Evolutionary conservation across 2,888 invertebrate species (phyloP).

Genomic region (Diaperis boleti): DNA sequence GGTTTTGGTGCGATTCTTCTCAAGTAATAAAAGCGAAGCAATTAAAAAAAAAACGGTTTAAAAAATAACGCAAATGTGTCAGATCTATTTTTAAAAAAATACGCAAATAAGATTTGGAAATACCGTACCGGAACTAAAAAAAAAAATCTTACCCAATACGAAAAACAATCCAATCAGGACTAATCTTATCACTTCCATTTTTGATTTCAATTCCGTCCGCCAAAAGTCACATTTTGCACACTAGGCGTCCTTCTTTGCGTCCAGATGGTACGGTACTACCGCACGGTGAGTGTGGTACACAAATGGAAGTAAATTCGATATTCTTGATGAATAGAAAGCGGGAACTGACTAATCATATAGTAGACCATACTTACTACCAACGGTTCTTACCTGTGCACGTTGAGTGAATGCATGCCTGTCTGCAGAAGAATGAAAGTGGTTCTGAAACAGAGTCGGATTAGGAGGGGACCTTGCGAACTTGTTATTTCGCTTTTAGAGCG

Average conservation of each 20-base stretch:
- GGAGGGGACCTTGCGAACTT: slow-evolving; percentile 27
- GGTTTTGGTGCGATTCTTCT: not conserved
- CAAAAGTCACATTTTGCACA: slow-evolving; percentile 38
- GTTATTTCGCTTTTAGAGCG: not conserved
- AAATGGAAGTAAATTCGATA: slow-evolving; percentile 31
- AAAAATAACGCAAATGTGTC: no score
- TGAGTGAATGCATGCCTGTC: slow-evolving; percentile 50
- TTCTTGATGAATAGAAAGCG: slow-evolving; percentile 53
- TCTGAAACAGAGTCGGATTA: slow-evolving; percentile 33
- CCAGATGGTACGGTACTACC: slow-evolving; percentile 37
- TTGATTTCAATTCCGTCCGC: not conserved
- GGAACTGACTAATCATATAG: slow-evolving; percentile 49
- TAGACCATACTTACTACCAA: slow-evolving; percentile 50
- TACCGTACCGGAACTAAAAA: no score
- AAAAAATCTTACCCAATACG: slow-evolving; percentile 40
- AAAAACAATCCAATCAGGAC: slow-evolving; percentile 30
- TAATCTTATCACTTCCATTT: slow-evolving; percentile 31
- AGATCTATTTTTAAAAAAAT: no score
- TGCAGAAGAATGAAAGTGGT: slow-evolving; percentile 45
- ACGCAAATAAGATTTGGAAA: no score
- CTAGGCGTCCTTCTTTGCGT: not conserved
- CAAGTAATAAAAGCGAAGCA: not conserved
- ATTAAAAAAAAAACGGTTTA: no score
- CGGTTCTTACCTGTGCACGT: slow-evolving; percentile 54
- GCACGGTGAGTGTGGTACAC: slow-evolving; percentile 22